Evolutionary conservation across 2,888 invertebrate genomes (phyloP), one percentile per base, ranked within the genome.

Genomic region (Eretmocerus hayati): DNA sequence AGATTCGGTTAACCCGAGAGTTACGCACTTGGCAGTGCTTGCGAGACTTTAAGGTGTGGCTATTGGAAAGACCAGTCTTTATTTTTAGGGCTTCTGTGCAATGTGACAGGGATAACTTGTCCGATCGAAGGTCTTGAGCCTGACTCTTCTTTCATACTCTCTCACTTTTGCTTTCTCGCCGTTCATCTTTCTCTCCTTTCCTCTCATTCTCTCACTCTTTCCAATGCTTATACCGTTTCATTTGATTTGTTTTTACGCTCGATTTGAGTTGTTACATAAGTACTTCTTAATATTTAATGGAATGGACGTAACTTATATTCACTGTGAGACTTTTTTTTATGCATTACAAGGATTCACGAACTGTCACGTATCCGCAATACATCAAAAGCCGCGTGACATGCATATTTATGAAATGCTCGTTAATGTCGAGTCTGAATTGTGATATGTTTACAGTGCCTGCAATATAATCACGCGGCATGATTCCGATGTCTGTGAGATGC

Each of bases 291-390:
- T 37, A 36, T 56, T 55, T 55, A 56, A 42, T 56, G 59, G 58
- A 61, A 62, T 60, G 60, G 59, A 59, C 59, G 51, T 59, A 56
- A 57, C 55, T 57, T 59, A 50, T 54, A 50, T 55, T 43, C 42
- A 48, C 42, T 40, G 44, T 52, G 50, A 56, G 50, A 56, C 54
- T 50, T 55, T 47, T 42, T 51, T 52, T 52, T 15, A 9, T 35
- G 52, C 54, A 8, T 55, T 46, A 37, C 21, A 51, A 53, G 51
- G 50, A 46, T 45, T 47, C 48, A 54, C n/a, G n/a, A 53, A 52
- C 46, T 52, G 49, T 48, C 50, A 50, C 50, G 50, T 50, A 40
- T 49, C 47, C n/a, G n/a, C n/a, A n/a, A n/a, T n/a, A n/a, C n/a
- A n/a, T n/a, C n/a, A n/a, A n/a, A n/a, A n/a, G 32, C 48, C 26